Conservation (phyloP, 2,113 vertebrate species). For the Dipodomys ordii region DNA sequence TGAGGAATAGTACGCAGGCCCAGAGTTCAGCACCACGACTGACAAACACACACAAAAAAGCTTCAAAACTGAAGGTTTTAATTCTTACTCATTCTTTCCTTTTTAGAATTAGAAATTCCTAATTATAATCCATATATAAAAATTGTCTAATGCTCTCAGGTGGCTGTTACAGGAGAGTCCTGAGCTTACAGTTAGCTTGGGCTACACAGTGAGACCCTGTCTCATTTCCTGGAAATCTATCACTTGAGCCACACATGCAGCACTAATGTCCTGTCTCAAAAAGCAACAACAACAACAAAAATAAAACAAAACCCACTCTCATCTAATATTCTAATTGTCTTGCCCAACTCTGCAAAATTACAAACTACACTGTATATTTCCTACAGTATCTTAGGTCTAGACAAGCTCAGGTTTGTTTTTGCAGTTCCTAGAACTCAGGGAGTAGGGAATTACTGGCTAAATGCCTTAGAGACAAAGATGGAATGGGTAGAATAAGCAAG, state of each 20-base stretch:
- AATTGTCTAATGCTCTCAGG: not conserved
- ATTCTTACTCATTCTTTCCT: conserved; percentile 8
- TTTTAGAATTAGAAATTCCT: conserved; percentile 23
- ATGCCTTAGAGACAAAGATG: not conserved
- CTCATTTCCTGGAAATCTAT: too few species aligned
- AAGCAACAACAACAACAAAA: too few species aligned
- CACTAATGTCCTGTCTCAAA: too few species aligned
- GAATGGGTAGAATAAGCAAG: not conserved
- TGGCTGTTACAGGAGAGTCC: too few species aligned
- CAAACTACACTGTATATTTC: not conserved
- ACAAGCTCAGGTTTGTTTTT: not conserved
- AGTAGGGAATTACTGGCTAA: not conserved
- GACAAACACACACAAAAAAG: not conserved
- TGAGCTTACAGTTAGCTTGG: too few species aligned
- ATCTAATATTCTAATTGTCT: not conserved
- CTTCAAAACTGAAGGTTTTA: not conserved
- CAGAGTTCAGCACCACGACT: too few species aligned
- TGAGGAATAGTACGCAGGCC: too few species aligned
- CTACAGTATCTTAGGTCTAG: not conserved
- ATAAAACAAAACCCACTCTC: too few species aligned
- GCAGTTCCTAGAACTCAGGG: not conserved
- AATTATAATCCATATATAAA: conserved; percentile 3
- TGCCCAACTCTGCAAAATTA: not conserved
- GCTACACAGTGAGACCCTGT: too few species aligned
- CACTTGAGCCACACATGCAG: too few species aligned